Evolutionary conservation across 1,140 invertebrate species (phyloP).

Genomic region (Trichomalopsis sarcophagae): DNA sequence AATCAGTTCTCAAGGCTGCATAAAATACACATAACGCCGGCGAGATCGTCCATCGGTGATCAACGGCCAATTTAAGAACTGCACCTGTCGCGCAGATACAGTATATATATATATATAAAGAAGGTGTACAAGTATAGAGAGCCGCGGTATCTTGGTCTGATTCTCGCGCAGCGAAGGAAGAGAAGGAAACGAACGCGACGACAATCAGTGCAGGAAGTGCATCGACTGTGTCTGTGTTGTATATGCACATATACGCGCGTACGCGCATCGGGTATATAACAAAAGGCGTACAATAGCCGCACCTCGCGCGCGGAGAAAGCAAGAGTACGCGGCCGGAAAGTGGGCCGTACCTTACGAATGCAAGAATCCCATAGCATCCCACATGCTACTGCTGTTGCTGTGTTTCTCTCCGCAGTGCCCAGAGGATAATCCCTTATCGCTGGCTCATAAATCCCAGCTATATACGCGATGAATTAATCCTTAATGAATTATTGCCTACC

Average conservation of each 20-base stretch:
- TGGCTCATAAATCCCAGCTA: slow-evolving; percentile 15
- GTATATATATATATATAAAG: not conserved
- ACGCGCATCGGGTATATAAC: slow-evolving; percentile 1
- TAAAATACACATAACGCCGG: not conserved
- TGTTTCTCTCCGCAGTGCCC: not conserved
- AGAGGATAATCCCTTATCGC: slow-evolving; percentile 19
- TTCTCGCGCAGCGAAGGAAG: slow-evolving; percentile 45
- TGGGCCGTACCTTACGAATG: slow-evolving; percentile 61
- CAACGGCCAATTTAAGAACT: slow-evolving; percentile 17
- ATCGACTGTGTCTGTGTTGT: slow-evolving; percentile 62
- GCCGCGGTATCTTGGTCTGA: slow-evolving; percentile 54
- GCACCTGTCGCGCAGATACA: not conserved
- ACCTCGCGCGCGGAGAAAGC: slow-evolving; percentile 23
- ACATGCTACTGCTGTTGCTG: slow-evolving; percentile 40
- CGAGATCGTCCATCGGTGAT: not conserved
- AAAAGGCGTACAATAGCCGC: slow-evolving; percentile 16
- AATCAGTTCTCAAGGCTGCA: not conserved
- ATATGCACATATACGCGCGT: too few species aligned
- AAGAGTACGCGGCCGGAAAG: slow-evolving; percentile 60
- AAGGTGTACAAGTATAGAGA: not conserved
- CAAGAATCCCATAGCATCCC: slow-evolving; percentile 56
- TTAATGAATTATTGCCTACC: slow-evolving; percentile 24
- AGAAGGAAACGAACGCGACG: slow-evolving; percentile 52
- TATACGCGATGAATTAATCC: slow-evolving; percentile 15
- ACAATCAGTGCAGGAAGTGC: slow-evolving; percentile 74